phyloP scores from a whole-genome alignment of 2,797 vertebrate species.

The Arremon aurantiirostris region DNA sequence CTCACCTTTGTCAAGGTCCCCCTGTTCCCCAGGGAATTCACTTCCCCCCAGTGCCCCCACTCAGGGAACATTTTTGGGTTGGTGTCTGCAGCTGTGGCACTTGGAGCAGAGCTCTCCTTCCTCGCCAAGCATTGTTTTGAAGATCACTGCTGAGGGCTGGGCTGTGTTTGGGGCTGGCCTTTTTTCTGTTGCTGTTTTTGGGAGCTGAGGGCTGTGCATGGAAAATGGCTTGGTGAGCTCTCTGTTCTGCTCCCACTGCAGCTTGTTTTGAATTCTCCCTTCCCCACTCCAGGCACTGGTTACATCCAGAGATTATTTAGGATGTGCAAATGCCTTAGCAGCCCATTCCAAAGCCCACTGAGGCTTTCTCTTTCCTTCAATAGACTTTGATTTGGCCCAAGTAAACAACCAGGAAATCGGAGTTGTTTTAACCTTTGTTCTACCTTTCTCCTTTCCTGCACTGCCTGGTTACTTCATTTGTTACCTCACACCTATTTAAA shows the following conservation, averaged over 20 bases:
- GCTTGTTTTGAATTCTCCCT: constrained; percentile 26
- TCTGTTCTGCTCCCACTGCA: constrained; percentile 1
- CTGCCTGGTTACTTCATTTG: background rate
- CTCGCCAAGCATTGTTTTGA: constrained; percentile 51
- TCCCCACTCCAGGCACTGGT: background rate
- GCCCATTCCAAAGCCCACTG: constrained; percentile 28
- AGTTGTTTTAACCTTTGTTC: constrained; percentile 4
- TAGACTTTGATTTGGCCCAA: background rate
- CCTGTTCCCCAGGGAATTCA: background rate
- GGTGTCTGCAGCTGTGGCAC: background rate
- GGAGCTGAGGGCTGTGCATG: constrained; percentile 10
- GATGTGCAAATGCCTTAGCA: constrained; percentile 50
- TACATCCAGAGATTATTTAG: constrained; percentile 34
- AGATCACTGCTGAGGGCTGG: constrained; percentile 14
- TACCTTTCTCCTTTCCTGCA: background rate
- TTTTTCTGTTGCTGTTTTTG: background rate
- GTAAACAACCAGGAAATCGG: constrained; percentile 13
- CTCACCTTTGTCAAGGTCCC: background rate
- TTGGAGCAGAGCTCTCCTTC: background rate
- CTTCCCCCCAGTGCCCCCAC: background rate
- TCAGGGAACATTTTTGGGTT: background rate
- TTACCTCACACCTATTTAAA: background rate
- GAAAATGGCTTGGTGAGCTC: constrained; percentile 39
- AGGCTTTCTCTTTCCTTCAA: constrained; percentile 25
- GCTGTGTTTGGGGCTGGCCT: background rate